Evolutionary conservation across 2,113 vertebrate genomes (phyloP).

Genomic region (Sminthopsis crassicaudata): DNA sequence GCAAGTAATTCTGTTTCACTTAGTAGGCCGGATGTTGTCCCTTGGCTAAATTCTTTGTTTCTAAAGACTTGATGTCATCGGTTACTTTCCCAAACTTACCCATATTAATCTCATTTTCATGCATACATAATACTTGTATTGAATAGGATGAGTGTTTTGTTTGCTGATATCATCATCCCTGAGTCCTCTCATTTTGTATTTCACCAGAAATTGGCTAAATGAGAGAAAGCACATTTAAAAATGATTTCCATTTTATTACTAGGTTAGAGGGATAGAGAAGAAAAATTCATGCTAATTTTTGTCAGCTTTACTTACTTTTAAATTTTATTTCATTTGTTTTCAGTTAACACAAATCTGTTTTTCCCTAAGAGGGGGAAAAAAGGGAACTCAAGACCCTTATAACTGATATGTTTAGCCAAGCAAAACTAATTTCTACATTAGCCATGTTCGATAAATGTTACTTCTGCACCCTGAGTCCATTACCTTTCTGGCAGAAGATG

Average conservation of each 20-base stretch:
- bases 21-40: slow-evolving; percentile 39
- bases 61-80: not conserved
- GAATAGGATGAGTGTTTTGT: not conserved
- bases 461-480: not conserved
- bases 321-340: not conserved
- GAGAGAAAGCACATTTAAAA: not conserved
- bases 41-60: slow-evolving; percentile 44
- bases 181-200: not conserved
- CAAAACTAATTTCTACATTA: not conserved
- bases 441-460: not conserved
- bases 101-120: not conserved
- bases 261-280: too few relatives aligned
- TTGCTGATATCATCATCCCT: not conserved
- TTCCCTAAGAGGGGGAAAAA: not conserved
- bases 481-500: not conserved
- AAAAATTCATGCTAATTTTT: not conserved
- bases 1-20: not conserved
- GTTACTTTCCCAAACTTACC: slow-evolving; percentile 40
- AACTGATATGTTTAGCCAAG: not conserved
- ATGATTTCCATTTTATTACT: not conserved
- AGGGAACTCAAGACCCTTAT: not conserved
- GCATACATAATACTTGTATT: not conserved
- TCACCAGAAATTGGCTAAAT: slow-evolving; percentile 1
- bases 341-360: not conserved
- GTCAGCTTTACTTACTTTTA: not conserved